Conservation (phyloP, 1,140 invertebrate species). For the Pemphigus obesinymphae region DNA sequence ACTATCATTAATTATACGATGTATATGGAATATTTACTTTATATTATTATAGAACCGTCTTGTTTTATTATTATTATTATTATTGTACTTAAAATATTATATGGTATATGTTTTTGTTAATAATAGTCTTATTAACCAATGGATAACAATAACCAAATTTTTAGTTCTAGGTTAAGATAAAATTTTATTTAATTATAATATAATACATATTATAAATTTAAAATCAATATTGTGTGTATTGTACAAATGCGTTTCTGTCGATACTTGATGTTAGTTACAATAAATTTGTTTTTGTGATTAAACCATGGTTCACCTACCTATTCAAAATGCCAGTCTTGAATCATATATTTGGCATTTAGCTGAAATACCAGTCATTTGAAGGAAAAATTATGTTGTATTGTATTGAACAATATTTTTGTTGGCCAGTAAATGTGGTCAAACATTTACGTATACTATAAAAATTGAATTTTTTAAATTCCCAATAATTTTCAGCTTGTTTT, state of each 20-base stretch:
- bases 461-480: no score
- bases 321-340: no score
- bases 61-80: not conserved
- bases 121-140: not conserved
- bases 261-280: conserved; percentile 30
- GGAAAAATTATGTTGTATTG: no score
- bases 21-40: not conserved
- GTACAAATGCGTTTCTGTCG: conserved; percentile 15
- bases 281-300: conserved; percentile 29
- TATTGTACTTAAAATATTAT: conserved; percentile 22
- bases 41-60: conserved; percentile 8
- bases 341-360: no score
- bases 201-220: not conserved
- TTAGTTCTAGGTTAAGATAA: not conserved
- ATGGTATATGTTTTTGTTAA: not conserved
- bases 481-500: no score
- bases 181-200: not conserved
- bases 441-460: no score
- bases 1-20: not conserved
- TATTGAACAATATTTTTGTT: no score
- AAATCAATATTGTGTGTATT: not conserved
- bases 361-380: no score
- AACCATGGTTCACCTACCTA: no score
- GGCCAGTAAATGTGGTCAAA: no score
- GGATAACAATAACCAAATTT: not conserved